phyloP scores from a whole-genome alignment of 2,113 vertebrate species.

The Oophaga pumilio region DNA sequence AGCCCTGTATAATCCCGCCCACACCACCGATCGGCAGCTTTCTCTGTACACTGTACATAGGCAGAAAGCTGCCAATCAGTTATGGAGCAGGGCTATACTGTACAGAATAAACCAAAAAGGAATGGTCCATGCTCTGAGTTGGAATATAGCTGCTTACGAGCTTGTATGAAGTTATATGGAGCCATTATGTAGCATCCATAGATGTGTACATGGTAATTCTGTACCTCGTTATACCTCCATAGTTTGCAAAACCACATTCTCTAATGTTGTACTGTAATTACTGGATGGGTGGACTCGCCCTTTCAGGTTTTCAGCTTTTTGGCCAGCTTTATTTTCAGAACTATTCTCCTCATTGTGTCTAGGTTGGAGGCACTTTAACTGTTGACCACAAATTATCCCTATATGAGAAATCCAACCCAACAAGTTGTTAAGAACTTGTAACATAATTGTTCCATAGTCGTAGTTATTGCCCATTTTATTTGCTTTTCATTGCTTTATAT shows the following conservation, averaged over 20 bases:
- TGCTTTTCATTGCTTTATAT: not conserved
- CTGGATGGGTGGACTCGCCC: too few species aligned
- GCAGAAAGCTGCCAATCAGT: too few species aligned
- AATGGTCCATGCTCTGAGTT: not conserved
- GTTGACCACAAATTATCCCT: not conserved
- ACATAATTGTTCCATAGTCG: conserved; percentile 9
- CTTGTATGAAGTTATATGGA: not conserved
- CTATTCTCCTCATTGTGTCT: not conserved
- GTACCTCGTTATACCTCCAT: too few species aligned
- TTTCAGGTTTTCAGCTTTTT: not conserved
- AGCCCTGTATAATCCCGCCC: too few species aligned
- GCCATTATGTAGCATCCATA: not conserved
- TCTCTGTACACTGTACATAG: too few species aligned
- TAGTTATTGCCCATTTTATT: conserved; percentile 27
- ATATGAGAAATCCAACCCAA: not conserved
- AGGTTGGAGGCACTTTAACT: conserved; percentile 19
- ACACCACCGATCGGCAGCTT: too few species aligned
- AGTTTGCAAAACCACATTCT: too few species aligned
- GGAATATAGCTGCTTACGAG: not conserved
- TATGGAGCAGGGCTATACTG: too few species aligned
- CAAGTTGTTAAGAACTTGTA: conserved; percentile 13
- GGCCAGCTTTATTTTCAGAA: not conserved
- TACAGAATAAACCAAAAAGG: not conserved
- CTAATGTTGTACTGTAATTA: too few species aligned
- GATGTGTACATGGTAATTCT: too few species aligned